Conservation (phyloP, 1,140 invertebrate species). For the Cydia splendana region DNA sequence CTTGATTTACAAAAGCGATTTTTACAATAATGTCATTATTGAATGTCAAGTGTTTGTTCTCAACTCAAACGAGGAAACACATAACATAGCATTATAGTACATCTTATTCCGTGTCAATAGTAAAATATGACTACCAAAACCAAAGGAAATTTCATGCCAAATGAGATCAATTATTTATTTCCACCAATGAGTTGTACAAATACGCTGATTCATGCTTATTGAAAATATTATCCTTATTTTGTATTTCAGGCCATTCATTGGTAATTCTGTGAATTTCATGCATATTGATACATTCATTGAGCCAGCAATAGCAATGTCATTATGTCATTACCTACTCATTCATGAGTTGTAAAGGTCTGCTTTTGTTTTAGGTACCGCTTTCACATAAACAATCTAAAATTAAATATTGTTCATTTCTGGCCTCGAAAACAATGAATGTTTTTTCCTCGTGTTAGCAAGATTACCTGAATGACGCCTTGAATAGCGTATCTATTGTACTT, state of each 20-base stretch:
- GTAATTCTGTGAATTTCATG: conserved; percentile 7
- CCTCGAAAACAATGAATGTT: not conserved
- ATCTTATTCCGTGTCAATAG: not conserved
- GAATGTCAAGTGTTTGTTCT: no score
- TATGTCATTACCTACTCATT: conserved; percentile 10
- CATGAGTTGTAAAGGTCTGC: not conserved
- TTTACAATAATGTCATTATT: no score
- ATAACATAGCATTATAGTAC: no score
- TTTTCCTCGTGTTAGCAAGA: not conserved
- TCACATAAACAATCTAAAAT: not conserved
- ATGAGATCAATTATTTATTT: not conserved
- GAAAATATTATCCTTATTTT: conserved; percentile 21
- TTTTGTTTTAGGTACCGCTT: not conserved
- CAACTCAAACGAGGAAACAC: no score
- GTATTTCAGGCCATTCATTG: conserved; percentile 14
- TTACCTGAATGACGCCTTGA: not conserved
- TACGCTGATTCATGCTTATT: not conserved
- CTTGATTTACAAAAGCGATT: no score
- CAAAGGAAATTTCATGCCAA: not conserved
- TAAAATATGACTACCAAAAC: not conserved
- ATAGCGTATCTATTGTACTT: conserved; percentile 6
- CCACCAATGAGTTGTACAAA: not conserved
- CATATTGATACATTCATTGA: conserved; percentile 6
- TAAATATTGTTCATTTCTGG: not conserved
- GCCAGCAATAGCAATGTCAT: not conserved